These are phyloP conservation scores for Mystacides longicornis DNA, from an alignment of 2,888 invertebrate species.

Conservation along the genomic window DNA sequence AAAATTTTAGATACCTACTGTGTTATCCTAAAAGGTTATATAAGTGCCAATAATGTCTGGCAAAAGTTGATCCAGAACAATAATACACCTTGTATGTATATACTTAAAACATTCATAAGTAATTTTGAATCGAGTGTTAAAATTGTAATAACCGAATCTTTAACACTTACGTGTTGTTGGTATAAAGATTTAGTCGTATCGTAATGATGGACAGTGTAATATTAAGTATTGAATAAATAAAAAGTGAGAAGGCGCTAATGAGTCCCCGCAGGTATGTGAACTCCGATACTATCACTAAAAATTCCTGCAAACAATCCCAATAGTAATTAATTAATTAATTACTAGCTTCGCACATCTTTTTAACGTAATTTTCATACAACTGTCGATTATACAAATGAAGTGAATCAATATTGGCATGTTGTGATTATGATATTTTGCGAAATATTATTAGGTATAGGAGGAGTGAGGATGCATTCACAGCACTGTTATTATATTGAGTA, in stretches of 20 bases:
- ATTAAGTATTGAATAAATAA: neutral
- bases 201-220: too few species aligned
- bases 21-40: too few species aligned
- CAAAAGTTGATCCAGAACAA: too few species aligned
- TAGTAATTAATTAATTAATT: slow-evolving; percentile 10
- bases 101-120: too few species aligned
- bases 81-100: too few species aligned
- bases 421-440: slow-evolving; percentile 5
- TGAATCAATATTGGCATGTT: slow-evolving; percentile 20
- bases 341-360: slow-evolving; percentile 21
- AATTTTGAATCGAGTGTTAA: too few species aligned
- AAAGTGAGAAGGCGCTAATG: slow-evolving; percentile 13
- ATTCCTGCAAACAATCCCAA: slow-evolving; percentile 13
- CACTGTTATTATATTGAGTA: slow-evolving; percentile 9
- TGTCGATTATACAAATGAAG: slow-evolving; percentile 22
- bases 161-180: too few species aligned
- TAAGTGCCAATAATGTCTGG: too few species aligned
- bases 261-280: slow-evolving; percentile 14
- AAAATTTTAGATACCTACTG: too few species aligned
- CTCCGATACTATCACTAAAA: slow-evolving; percentile 22
- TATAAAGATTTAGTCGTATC: too few species aligned
- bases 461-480: slow-evolving; percentile 24
- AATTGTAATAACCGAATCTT: too few species aligned
- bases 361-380: slow-evolving; percentile 23
- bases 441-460: slow-evolving; percentile 15